These are phyloP conservation scores for Lithophane semibrunnea DNA, from an alignment of 2,888 invertebrate species.

Conservation along the genomic window DNA sequence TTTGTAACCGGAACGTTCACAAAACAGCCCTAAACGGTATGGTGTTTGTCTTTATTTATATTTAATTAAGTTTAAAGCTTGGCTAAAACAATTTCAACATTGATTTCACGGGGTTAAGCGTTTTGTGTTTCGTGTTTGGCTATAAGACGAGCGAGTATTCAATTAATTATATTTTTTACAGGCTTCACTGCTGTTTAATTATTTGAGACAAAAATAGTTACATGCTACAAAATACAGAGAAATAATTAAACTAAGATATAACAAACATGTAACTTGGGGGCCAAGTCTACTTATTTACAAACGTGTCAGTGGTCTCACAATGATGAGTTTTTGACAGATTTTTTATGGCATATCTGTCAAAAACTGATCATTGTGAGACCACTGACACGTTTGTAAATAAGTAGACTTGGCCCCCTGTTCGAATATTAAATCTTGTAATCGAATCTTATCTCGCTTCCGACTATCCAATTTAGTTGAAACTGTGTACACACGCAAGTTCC, in stretches of 20 bases:
- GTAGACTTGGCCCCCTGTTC: too few species aligned
- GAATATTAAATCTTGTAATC: neutral
- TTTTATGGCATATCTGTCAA: too few species aligned
- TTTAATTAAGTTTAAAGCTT: conserved; percentile 65
- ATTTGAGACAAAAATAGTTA: too few species aligned
- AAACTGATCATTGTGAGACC: too few species aligned
- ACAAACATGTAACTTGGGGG: too few species aligned
- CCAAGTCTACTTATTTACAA: too few species aligned
- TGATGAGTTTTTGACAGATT: too few species aligned
- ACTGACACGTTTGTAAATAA: too few species aligned
- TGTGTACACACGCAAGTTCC: too few species aligned
- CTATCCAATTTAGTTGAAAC: neutral
- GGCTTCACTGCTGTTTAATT: neutral
- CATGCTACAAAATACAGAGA: too few species aligned
- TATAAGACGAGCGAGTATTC: conserved; percentile 21
- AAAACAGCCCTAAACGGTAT: conserved; percentile 42
- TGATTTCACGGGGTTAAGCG: conserved; percentile 66
- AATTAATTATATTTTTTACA: neutral
- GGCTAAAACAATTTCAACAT: conserved; percentile 64
- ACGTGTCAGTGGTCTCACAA: too few species aligned
- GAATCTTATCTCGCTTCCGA: neutral
- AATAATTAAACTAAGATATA: too few species aligned
- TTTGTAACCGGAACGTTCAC: conserved; percentile 39
- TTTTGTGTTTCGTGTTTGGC: conserved; percentile 55
- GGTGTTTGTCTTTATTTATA: conserved; percentile 65